Percentiles rank a stretch among this genome's conserved stretches.
phyloP scores from a whole-genome alignment of 2,888 invertebrate genomes.

The Ochropleura plecta region DNA sequence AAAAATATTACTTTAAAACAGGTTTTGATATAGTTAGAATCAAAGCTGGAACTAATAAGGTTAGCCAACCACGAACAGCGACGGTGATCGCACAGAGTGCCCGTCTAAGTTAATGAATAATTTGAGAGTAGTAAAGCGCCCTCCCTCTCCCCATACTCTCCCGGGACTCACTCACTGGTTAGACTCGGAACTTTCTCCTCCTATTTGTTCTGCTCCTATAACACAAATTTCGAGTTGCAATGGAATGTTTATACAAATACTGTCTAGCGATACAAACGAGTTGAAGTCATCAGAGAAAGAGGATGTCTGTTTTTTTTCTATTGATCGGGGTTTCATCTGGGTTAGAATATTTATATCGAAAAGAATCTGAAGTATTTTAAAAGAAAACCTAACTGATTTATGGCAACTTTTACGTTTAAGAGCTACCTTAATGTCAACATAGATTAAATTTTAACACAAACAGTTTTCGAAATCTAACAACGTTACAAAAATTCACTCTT shows the following conservation, averaged over 20 bases:
- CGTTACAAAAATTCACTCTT: too few species aligned
- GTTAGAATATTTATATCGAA: slow-evolving; percentile 22
- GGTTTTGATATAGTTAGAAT: slow-evolving; percentile 19
- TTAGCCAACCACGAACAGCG: slow-evolving; percentile 69
- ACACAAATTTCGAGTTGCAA: slow-evolving; percentile 59
- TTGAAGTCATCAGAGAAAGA: neutral
- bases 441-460: neutral
- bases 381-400: neutral
- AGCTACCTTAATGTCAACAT: neutral
- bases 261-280: neutral
- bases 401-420: neutral
- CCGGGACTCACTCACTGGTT: slow-evolving; percentile 63
- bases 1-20: neutral
- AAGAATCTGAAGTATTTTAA: neutral
- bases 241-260: slow-evolving; percentile 36
- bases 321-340: slow-evolving; percentile 22
- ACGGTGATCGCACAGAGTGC: slow-evolving; percentile 69
- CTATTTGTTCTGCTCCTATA: slow-evolving; percentile 59
- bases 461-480: neutral
- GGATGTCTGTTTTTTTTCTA: slow-evolving; percentile 10
- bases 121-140: slow-evolving; percentile 60
- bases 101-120: slow-evolving; percentile 74
- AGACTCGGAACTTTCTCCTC: slow-evolving; percentile 47
- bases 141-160: slow-evolving; percentile 45
- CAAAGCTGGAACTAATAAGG: slow-evolving; percentile 64